Evolutionary conservation across 2,888 invertebrate species (phyloP).

Genomic region (Sycophila texana): DNA sequence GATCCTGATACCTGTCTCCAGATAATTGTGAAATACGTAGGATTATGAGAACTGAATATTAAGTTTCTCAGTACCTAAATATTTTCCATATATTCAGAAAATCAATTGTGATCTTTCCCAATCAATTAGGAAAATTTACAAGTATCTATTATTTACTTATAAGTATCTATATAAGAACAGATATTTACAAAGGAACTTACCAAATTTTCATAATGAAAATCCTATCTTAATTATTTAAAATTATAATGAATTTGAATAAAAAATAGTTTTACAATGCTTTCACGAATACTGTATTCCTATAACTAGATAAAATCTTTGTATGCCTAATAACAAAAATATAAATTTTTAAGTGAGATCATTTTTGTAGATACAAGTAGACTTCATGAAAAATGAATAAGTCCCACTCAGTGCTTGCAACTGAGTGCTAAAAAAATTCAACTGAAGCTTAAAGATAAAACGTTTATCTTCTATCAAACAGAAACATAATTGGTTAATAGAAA

Average conservation of each 20-base stretch:
- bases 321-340: no score
- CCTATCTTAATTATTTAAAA: no score
- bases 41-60: constrained; percentile 11
- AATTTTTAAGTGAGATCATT: background rate
- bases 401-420: background rate
- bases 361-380: background rate
- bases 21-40: background rate
- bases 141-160: background rate
- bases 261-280: background rate
- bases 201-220: background rate
- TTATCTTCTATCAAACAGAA: constrained; percentile 41
- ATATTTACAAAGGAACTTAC: background rate
- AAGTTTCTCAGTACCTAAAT: constrained; percentile 22
- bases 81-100: constrained; percentile 16
- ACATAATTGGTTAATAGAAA: constrained; percentile 32
- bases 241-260: background rate
- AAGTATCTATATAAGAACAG: background rate
- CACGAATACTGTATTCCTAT: no score
- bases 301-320: no score
- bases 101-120: background rate
- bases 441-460: constrained; percentile 38
- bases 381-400: background rate
- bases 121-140: background rate
- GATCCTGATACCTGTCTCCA: constrained; percentile 63
- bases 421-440: constrained; percentile 22